Evolutionary conservation across 1,140 invertebrate species (phyloP), one percentile per base, ranked within the genome.

Genomic region (Patella vulgata): DNA sequence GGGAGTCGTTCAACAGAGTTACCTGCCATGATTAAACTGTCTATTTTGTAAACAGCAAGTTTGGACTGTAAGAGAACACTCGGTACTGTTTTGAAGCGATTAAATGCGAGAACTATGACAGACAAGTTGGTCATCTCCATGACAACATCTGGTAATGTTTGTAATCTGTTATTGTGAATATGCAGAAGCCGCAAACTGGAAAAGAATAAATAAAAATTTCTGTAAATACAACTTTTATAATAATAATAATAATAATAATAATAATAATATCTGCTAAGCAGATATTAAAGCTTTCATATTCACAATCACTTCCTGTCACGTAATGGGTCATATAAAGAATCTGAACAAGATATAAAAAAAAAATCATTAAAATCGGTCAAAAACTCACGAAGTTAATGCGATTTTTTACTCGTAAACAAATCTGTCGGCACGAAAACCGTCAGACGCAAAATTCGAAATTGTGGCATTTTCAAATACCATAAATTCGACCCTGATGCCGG

Each of bases 11-110:
- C 71, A 25, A 85, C 76, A 17, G 71, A 69, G 60, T 85, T 85
- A 25, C 83, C 83, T 1, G 83, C 80, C 82, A 85, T 82, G 46
- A 84, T 82, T 40, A 85, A 65, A 65, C 76, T 84, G 61, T 84
- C 82, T 12, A 84, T 60, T 66, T 31, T 58, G 27, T 54, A 70
- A 27, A 42, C 36, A 30, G 73, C 56, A 58, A 74, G 65, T 17
- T 74, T 68, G 4, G 68, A 61, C 39, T 77, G 72, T 21, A 76
- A 66, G 2, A 81, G 63, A 11, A 81, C 74, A 3, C 51, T 50
- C 9, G 83, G 83, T 5, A 85, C 63, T 17, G 69, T 62, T 11
- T 74, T 61, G 59, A 84, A 85, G 50, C 74, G 66, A 71, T 85
- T 85, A 64, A 85, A 85, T 17, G 83, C 83, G 19, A 85, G 68